Base-by-base conservation (phyloP, 1,140 invertebrate species). In the Eciton burchellii region DNA sequence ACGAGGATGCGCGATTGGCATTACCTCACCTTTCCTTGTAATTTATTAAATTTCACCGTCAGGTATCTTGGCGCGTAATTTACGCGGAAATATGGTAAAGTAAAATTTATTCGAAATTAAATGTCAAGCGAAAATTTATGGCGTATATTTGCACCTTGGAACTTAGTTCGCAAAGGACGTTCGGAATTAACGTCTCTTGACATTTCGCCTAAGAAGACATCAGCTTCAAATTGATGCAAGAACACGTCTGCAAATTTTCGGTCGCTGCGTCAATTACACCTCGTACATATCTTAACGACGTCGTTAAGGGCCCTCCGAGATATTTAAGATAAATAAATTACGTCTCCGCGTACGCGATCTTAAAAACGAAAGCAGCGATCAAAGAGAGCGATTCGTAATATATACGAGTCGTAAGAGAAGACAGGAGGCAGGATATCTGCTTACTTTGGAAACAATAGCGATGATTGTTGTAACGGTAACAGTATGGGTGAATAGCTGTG, bases 251-350 rank as follows among this genome's bases (percentile, higher is more conserved):
- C 21, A 70, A 56, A 57, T 57, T 79, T 70, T 68, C 1, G 24
- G 12, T 45, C 14, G 24, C 49, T 70, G 56, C 66, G 56, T 79
- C 41, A 79, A 79, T 79, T 79, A 76, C 14, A 65, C 5, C 26
- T 47, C n/a, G 5, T 54, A 43, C 9, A 66, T 63, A 52, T 56
- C 24, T n/a, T 56, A 56, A 54, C 5, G 8, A 77, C 29, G 49
- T 26, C n/a, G 16, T 68, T 43, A 43, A 56, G 12, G 8, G 14
- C 5, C n/a, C n/a, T 26, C 11, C 56, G 14, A 6, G 35, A n/a
- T 54, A 16, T 41, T 4, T 68, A 9, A n/a, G 41, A 57, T 29
- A 12, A 56, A 79, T 68, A 54, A 14, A 43, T 68, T 14, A 26
- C 14, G 29, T 0, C 12, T 11, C 24, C n/a, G 0, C 29, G 35